Evolutionary conservation across 2,797 vertebrate genomes (phyloP), one percentile per base, ranked within the genome.

Genomic region (Sebastes baramenuke): DNA sequence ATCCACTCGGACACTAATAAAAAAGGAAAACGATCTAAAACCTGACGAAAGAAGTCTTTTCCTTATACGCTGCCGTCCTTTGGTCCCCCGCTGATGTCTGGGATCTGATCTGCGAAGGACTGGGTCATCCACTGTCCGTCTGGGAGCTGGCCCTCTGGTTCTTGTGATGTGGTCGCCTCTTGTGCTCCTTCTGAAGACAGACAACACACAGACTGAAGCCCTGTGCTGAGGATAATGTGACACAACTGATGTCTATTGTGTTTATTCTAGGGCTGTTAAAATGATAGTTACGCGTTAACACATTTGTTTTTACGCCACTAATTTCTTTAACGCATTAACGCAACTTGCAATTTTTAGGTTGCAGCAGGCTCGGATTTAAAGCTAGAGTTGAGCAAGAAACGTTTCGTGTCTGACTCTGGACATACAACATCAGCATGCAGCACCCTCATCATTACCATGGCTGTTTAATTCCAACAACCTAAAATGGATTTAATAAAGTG

Each of bases 51-150:
- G 72, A 65, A 56, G 81, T 90, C 78, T 77, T 30, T 20, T 72
- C 68, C 59, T 85, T 75, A 93, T 79, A 66, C 14, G 38, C 72
- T 68, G 42, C n/a, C 75, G 1, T 11, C 94, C 1, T 85, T 90
- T 46, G 91, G 66, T 72, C 82, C 90, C 1, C 93, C 92, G 10
- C 94, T 89, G 66, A 95, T 97, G 83, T 96, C 95, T 2, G 97
- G 95, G 88, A 97, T 96, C 94, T 97, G 96, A 77, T 99, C 97
- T 16, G 96, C 90, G 34, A 97, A 97, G 0, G 96, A 94, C 75
- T 96, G 96, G 0, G 92, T 93, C 96, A 97, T 96, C 98, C 98
- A 98, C 66, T 97, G 97, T 79, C 97, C 97, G 0, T 97, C 96
- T 3, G 96, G 95, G 77, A 96, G 86, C 25, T 95, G 95, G 1